Conservation (phyloP, 2,797 vertebrate genomes). For the Sebastes miniatus region DNA sequence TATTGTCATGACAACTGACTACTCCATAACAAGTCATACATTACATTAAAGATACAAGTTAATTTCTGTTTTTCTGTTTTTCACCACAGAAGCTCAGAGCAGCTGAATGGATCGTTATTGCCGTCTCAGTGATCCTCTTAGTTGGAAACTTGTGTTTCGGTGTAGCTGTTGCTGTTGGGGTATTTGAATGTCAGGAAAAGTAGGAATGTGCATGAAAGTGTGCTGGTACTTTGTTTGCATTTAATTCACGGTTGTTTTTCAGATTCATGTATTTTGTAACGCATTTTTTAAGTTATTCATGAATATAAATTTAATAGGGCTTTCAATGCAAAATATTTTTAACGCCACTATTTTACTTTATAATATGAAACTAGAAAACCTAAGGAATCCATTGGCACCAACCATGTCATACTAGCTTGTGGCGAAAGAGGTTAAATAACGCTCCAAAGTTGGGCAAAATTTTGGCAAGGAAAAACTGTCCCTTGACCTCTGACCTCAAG, state of each 20-base stretch:
- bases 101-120: fast-evolving
- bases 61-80: neutral
- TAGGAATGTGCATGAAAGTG: neutral
- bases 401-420: no score
- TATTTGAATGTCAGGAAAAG: neutral
- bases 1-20: neutral
- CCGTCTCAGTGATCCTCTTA: neutral
- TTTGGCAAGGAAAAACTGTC: no score
- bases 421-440: no score
- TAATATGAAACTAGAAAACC: no score
- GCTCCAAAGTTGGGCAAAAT: no score
- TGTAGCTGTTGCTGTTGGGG: slow-evolving; percentile 14
- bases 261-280: neutral
- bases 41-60: neutral
- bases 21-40: neutral
- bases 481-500: no score
- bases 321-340: no score
- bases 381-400: no score
- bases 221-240: neutral
- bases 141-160: slow-evolving; percentile 15
- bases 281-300: neutral
- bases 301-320: neutral
- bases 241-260: neutral
- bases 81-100: neutral
- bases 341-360: no score